A percentile compares a stretch with the other conserved stretches of the same genome.
Conservation (phyloP, 2,797 vertebrate species). For the Hyperoplus immaculatus region DNA sequence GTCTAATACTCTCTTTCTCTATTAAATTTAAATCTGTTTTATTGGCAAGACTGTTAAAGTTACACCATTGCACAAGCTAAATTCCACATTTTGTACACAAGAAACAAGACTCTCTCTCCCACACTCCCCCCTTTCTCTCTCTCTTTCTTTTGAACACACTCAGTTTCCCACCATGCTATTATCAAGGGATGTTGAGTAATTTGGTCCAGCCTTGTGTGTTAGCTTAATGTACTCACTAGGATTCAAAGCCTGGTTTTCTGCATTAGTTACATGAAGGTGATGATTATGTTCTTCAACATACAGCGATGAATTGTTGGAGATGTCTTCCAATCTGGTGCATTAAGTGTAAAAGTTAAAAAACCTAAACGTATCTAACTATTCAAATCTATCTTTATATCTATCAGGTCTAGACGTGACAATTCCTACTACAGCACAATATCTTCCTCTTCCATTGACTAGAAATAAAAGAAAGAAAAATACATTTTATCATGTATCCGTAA, state of each 20-base stretch:
- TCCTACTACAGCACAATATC: neutral
- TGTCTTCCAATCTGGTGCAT: conserved; percentile 43
- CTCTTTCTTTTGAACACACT: neutral
- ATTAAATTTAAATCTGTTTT: neutral
- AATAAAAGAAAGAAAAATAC: neutral
- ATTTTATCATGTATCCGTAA: neutral
- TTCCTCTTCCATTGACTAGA: neutral
- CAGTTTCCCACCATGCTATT: conserved; percentile 20
- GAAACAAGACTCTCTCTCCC: conserved; percentile 9
- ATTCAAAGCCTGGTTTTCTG: conserved; percentile 41
- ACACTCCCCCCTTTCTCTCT: conserved; percentile 1
- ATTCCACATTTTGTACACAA: conserved; percentile 1
- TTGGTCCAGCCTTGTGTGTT: conserved; percentile 28
- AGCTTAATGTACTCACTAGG: conserved; percentile 42
- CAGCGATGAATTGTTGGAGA: conserved; percentile 26
- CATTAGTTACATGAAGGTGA: conserved; percentile 24
- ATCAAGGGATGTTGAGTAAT: conserved; percentile 42
- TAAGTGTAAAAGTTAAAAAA: conserved; percentile 1
- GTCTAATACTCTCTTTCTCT: neutral
- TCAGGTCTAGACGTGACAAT: conserved; percentile 18
- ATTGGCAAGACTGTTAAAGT: neutral
- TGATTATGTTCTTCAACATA: conserved; percentile 26
- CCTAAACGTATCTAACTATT: conserved; percentile 4
- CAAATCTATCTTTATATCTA: conserved; percentile 18
- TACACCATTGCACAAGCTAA: neutral